phyloP scores from a whole-genome alignment of 2,888 invertebrate genomes.

The Philhelius pedissequus region DNA sequence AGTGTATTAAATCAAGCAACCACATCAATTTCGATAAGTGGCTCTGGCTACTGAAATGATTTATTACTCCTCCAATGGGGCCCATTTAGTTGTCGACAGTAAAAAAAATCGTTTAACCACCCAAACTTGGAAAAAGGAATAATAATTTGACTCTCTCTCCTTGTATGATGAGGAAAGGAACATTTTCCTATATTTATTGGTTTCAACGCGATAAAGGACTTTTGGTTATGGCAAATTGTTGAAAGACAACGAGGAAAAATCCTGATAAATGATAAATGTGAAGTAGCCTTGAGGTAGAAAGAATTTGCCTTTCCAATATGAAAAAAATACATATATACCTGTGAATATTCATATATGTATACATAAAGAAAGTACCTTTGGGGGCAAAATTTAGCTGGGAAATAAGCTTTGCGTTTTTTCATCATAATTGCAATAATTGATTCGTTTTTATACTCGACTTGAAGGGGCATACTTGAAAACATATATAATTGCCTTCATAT shows the following conservation, averaged over 20 bases:
- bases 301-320: conserved; percentile 25
- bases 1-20: conserved; percentile 36
- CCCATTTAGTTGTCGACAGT: conserved; percentile 63
- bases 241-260: conserved; percentile 16
- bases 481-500: neutral
- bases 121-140: conserved; percentile 52
- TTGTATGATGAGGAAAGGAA: conserved; percentile 6
- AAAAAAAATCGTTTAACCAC: conserved; percentile 39
- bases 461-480: neutral
- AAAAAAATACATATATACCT: no score
- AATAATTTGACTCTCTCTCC: conserved; percentile 48
- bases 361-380: no score
- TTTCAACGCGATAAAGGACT: neutral
- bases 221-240: conserved; percentile 28
- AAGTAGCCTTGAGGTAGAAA: conserved; percentile 32
- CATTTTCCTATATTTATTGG: conserved; percentile 56
- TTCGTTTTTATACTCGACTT: conserved; percentile 6
- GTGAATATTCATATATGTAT: no score
- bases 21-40: conserved; percentile 66
- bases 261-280: conserved; percentile 59
- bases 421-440: conserved; percentile 27
- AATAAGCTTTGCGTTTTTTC: conserved; percentile 21
- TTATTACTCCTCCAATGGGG: conserved; percentile 53
- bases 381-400: conserved; percentile 20
- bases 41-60: conserved; percentile 44